A percentile compares a stretch with the other conserved stretches of the same genome.
These are phyloP conservation scores for Halocynthia roretzi DNA, from an alignment of 23 tunicate species.

Conservation along the genomic window DNA sequence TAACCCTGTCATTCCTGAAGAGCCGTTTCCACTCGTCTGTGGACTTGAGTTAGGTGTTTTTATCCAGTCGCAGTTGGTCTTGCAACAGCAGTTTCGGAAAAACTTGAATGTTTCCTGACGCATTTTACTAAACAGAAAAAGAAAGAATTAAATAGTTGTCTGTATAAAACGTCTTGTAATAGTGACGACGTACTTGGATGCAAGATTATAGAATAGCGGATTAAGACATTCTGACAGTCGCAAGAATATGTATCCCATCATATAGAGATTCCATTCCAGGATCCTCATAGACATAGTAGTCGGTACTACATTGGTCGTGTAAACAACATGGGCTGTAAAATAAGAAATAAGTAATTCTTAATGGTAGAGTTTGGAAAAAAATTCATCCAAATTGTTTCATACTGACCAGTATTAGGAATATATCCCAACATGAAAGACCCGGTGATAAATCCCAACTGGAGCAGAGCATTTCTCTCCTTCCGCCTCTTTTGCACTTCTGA, in stretches of 20 bases:
- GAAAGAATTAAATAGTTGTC: too few species aligned
- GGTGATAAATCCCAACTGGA: conserved; percentile 23
- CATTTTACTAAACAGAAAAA: too few species aligned
- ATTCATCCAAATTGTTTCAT: background rate
- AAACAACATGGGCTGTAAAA: conserved; percentile 15
- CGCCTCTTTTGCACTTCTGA: conserved; percentile 6
- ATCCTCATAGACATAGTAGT: conserved; percentile 13
- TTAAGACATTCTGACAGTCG: conserved; percentile 18
- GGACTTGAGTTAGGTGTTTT: too few species aligned
- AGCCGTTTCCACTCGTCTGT: too few species aligned
- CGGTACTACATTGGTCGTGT: conserved; percentile 15
- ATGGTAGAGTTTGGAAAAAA: background rate
- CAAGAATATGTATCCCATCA: conserved; percentile 23
- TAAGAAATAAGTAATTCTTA: background rate
- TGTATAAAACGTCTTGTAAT: too few species aligned
- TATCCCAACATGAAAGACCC: conserved; percentile 28
- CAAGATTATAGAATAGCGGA: conserved; percentile 25
- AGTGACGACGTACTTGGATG: conserved; percentile 3
- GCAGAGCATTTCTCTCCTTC: conserved; percentile 16
- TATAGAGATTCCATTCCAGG: conserved; percentile 18
- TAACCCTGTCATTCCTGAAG: too few species aligned
- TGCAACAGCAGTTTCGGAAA: too few species aligned
- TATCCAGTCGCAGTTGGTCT: too few species aligned
- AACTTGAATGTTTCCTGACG: too few species aligned
- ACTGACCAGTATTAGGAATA: conserved; percentile 21